phyloP scores from a whole-genome alignment of 2,797 vertebrate species.

The Prionace glauca region DNA sequence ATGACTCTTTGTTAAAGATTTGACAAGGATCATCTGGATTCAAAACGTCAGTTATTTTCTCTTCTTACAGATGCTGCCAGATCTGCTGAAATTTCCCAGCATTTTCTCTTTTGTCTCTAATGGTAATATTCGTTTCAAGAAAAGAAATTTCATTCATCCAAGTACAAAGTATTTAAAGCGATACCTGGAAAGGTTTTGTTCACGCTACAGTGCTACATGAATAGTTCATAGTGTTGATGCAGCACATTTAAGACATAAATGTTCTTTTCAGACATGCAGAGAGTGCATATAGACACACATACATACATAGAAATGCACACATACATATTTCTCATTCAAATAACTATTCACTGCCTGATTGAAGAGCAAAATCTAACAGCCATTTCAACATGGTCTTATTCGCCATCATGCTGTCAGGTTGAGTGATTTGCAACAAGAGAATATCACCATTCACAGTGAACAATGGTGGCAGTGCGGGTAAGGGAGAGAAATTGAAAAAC shows the following conservation, averaged over 20 bases:
- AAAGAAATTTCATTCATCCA: neutral
- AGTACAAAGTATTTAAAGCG: neutral
- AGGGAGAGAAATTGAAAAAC: neutral
- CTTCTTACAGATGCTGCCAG: no score
- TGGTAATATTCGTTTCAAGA: neutral
- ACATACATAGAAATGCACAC: neutral
- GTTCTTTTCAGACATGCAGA: neutral
- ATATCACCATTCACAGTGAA: neutral
- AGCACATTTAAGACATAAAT: neutral
- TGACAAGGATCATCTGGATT: no score
- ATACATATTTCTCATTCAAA: neutral
- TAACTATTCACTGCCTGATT: neutral
- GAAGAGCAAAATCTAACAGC: neutral
- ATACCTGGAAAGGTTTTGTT: neutral
- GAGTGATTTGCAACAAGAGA: neutral
- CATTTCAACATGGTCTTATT: neutral
- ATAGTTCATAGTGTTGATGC: neutral
- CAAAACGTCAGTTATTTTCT: no score
- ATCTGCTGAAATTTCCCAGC: no score
- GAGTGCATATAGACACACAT: neutral
- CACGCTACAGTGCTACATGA: neutral
- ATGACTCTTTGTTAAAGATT: no score
- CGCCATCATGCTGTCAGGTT: neutral
- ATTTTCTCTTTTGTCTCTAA: neutral
- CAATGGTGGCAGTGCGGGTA: neutral